Evolutionary conservation across 2,797 vertebrate species (phyloP).

Genomic region (Urocyon cinereoargenteus): DNA sequence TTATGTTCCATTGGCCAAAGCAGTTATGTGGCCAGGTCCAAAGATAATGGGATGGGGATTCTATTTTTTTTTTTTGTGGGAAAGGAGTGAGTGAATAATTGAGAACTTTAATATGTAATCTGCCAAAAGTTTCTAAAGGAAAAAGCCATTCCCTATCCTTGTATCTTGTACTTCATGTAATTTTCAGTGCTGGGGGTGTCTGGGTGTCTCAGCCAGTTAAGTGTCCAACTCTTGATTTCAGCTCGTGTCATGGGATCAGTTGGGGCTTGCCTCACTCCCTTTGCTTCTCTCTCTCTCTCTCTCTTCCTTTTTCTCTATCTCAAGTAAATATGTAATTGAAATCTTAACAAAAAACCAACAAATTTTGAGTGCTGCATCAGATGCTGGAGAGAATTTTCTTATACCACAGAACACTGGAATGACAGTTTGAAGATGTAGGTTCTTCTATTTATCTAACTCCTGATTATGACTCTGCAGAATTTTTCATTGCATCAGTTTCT

Average conservation of each 20-base stretch:
- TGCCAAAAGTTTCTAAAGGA: not conserved
- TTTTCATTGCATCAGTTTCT: not conserved
- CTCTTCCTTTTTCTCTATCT: too few relatives aligned
- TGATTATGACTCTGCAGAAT: not conserved
- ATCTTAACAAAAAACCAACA: not conserved
- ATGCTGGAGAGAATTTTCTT: not conserved
- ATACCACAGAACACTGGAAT: not conserved
- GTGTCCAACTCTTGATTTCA: not conserved
- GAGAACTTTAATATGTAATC: not conserved
- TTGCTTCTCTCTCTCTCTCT: not conserved
- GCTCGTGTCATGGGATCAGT: not conserved
- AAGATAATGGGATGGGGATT: not conserved
- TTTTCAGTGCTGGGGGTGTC: not conserved
- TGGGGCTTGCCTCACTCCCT: not conserved
- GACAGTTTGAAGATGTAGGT: not conserved
- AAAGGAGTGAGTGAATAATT: not conserved
- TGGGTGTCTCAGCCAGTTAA: not conserved
- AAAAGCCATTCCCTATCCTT: not conserved
- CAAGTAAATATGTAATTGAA: too few relatives aligned
- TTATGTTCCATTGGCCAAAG: not conserved
- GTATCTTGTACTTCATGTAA: not conserved
- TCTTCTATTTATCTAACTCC: not conserved
- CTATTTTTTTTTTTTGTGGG: not conserved
- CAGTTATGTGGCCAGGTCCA: not conserved
- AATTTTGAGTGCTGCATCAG: not conserved